phyloP scores from a whole-genome alignment of 2,888 invertebrate species.

The Antheraea assamensis region DNA sequence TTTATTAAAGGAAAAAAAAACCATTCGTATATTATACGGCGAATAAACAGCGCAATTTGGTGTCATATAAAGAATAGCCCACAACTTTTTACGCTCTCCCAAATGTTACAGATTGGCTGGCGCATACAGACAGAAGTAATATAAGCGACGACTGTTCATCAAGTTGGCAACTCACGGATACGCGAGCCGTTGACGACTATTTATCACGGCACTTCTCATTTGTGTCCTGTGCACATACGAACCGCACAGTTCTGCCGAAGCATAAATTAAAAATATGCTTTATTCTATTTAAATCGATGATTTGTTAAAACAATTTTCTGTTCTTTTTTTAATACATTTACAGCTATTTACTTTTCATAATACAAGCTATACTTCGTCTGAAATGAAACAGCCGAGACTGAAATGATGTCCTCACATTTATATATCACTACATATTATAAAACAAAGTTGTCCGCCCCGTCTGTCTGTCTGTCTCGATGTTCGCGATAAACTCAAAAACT shows the following conservation, averaged over 20 bases:
- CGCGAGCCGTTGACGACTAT: conserved; percentile 25
- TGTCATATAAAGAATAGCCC: background rate
- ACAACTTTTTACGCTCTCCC: conserved; percentile 9
- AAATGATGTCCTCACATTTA: too few species aligned
- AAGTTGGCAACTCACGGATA: conserved; percentile 22
- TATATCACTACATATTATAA: too few species aligned
- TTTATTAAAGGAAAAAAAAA: background rate
- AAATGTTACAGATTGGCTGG: conserved; percentile 14
- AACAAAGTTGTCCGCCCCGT: too few species aligned
- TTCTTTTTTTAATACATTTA: background rate
- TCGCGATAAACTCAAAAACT: too few species aligned
- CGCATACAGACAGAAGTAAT: conserved; percentile 20
- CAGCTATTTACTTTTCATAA: too few species aligned
- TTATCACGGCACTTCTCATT: conserved; percentile 24
- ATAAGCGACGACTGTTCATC: conserved; percentile 27
- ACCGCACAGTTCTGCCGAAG: conserved; percentile 20
- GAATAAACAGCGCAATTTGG: background rate
- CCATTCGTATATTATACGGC: background rate
- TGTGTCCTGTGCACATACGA: conserved; percentile 19
- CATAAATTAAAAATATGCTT: conserved; percentile 20
- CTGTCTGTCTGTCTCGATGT: too few species aligned
- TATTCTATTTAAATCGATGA: conserved; percentile 8
- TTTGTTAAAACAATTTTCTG: background rate
- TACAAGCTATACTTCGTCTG: too few species aligned
- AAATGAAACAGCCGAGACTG: too few species aligned